Percentiles rank a stretch among this genome's conserved stretches.
phyloP scores from a whole-genome alignment of 1,140 invertebrate genomes.

The Ips typographus region DNA sequence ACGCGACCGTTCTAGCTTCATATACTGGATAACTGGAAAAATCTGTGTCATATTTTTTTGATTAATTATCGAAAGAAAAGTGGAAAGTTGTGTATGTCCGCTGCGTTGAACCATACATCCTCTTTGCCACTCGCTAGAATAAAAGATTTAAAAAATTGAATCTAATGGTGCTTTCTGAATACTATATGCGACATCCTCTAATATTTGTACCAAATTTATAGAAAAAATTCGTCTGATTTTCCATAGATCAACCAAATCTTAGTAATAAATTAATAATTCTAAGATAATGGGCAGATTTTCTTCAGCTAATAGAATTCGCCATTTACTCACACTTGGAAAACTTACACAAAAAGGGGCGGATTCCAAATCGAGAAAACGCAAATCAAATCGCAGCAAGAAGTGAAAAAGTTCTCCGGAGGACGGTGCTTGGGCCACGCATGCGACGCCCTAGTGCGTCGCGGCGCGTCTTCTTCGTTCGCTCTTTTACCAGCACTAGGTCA shows the following conservation, averaged over 20 bases:
- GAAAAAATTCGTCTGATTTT: too few relatives aligned
- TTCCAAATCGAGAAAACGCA: constrained; percentile 1
- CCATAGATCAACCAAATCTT: too few relatives aligned
- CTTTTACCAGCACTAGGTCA: constrained; percentile 1
- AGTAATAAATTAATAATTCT: too few relatives aligned
- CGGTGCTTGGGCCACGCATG: constrained; percentile 33
- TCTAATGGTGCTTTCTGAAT: too few relatives aligned
- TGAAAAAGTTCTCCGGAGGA: constrained; percentile 25
- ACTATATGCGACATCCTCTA: too few relatives aligned
- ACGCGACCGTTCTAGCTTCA: neutral
- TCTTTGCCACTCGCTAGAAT: too few relatives aligned
- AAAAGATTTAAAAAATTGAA: too few relatives aligned
- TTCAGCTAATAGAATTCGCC: too few relatives aligned
- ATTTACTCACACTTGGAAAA: too few relatives aligned
- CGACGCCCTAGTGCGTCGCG: neutral
- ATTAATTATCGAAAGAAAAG: constrained; percentile 15
- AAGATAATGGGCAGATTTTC: too few relatives aligned
- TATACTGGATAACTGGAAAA: neutral
- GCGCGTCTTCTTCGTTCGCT: constrained; percentile 16
- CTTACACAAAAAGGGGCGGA: neutral
- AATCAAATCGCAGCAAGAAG: constrained; percentile 24
- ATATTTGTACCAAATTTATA: too few relatives aligned
- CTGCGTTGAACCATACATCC: too few relatives aligned
- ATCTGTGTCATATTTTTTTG: constrained; percentile 8
- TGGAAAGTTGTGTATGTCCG: constrained; percentile 13